Base-by-base conservation (phyloP, 2,797 vertebrate genomes). In the Carcharodon carcharias region DNA sequence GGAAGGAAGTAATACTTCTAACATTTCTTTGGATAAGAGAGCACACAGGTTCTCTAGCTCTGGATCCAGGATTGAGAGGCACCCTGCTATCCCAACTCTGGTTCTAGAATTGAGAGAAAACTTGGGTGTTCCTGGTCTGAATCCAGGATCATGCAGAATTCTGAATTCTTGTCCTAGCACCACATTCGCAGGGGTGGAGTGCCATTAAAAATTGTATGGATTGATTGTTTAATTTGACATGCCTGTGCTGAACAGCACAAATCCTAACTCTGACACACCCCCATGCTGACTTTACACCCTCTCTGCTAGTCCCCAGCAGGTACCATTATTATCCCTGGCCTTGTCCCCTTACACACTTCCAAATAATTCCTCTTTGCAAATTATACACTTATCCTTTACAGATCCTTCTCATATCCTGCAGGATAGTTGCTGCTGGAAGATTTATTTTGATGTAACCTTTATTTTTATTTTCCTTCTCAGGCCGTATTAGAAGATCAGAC, bases 401-500 rank as follows among this genome's bases (percentile, higher is more conserved):
- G 58, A 88, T 63, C 26, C 91, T 67, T 69, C 82, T 54, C 63
- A 95, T 85, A 96, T 96, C 1, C 96, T 71, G 92, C 18, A 54
- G 58, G 56, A 63, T 45, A 87, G 31, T 69, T 95, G 8, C 45
- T 56, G n/a, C 67, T 93, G 63, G 91, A 92, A 61, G 18, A n/a
- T 40, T 93, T 45, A 93, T 95, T 73, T 67, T 58, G 6, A 73
- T 77, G 67, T 95, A 71, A 77, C 50, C 1, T 69, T 58, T 95
- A 54, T 77, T 95, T 82, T 63, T 67, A 21, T 87, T 93, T 96
- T 18, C 50, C 26, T 58, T 65, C 97, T 97, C 97, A 99, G 99
- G 99, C 98, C 0, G 99, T 99, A 97, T 98, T 99, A 97, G 99
- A 99, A 97, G 99, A 98, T n/a, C 97, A 98, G 80, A 98, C 97